A percentile compares a stretch with the other conserved stretches of the same genome.
Conservation (phyloP, 2,113 vertebrate genomes). For the Cyprinodon tularosa region DNA sequence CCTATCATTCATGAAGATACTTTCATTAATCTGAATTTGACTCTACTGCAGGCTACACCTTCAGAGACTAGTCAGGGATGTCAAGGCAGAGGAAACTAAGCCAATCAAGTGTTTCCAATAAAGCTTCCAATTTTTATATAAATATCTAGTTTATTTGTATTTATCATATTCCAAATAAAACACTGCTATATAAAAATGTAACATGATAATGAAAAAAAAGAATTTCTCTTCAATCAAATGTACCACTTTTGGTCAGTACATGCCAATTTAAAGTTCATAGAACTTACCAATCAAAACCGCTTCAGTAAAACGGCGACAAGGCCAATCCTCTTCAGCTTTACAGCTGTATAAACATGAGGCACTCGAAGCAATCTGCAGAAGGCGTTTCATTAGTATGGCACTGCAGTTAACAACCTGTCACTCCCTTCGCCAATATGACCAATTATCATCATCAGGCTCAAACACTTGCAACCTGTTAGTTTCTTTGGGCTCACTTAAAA, state of each 20-base stretch:
- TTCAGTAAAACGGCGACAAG: neutral
- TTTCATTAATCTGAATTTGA: slow-evolving; percentile 8
- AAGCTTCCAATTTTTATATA: too few species aligned
- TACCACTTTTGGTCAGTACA: neutral
- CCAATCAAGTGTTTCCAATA: neutral
- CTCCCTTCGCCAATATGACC: neutral
- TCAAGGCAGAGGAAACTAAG: neutral
- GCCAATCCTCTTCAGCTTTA: neutral
- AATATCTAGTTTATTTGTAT: neutral
- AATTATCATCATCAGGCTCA: neutral
- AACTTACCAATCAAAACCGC: slow-evolving; percentile 2
- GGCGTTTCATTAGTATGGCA: neutral
- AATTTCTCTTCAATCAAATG: neutral
- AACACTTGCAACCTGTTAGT: neutral
- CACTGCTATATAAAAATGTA: neutral
- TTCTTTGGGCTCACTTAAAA: too few species aligned
- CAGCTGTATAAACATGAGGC: slow-evolving; percentile 15
- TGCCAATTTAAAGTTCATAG: neutral
- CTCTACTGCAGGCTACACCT: slow-evolving; percentile 9
- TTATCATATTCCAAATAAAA: neutral
- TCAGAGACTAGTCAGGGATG: neutral
- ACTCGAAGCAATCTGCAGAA: slow-evolving; percentile 11
- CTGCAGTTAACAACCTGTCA: neutral
- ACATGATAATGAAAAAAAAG: neutral
- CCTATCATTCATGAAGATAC: neutral